phyloP scores from a whole-genome alignment of 1,140 invertebrate genomes.

The Mercenaria mercenaria region DNA sequence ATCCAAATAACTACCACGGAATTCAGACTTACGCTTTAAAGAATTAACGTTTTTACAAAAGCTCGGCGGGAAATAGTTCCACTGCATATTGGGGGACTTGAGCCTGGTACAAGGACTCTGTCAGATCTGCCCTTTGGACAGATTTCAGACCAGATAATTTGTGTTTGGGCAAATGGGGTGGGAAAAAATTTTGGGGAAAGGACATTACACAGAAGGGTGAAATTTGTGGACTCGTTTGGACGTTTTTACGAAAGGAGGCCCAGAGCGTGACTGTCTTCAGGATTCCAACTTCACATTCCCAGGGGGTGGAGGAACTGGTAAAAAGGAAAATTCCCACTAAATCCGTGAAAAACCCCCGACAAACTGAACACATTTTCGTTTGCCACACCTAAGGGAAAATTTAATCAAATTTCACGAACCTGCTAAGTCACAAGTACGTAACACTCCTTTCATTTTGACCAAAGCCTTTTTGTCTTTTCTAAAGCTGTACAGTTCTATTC shows the following conservation, averaged over 20 bases:
- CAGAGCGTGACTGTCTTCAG: slow-evolving; percentile 93
- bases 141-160: slow-evolving; percentile 85
- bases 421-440: too few species aligned
- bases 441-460: too few species aligned
- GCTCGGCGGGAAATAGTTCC: slow-evolving; percentile 6
- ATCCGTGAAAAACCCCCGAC: slow-evolving; percentile 90
- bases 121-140: slow-evolving; percentile 85
- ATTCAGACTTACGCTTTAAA: too few species aligned
- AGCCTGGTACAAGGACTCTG: slow-evolving; percentile 32
- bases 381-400: too few species aligned
- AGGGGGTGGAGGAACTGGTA: slow-evolving; percentile 88
- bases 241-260: slow-evolving; percentile 94
- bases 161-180: slow-evolving; percentile 88
- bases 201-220: slow-evolving; percentile 98
- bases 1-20: too few species aligned
- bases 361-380: slow-evolving; percentile 96
- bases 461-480: too few species aligned
- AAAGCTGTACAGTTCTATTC: too few species aligned
- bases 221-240: slow-evolving; percentile 93
- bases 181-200: slow-evolving; percentile 96
- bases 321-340: slow-evolving; percentile 88
- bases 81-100: not conserved
- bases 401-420: too few species aligned
- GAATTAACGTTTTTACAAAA: too few species aligned
- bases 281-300: slow-evolving; percentile 92